These are phyloP conservation scores for Hypolimnas misippus DNA, from an alignment of 2,888 invertebrate genomes.

Conservation along the genomic window DNA sequence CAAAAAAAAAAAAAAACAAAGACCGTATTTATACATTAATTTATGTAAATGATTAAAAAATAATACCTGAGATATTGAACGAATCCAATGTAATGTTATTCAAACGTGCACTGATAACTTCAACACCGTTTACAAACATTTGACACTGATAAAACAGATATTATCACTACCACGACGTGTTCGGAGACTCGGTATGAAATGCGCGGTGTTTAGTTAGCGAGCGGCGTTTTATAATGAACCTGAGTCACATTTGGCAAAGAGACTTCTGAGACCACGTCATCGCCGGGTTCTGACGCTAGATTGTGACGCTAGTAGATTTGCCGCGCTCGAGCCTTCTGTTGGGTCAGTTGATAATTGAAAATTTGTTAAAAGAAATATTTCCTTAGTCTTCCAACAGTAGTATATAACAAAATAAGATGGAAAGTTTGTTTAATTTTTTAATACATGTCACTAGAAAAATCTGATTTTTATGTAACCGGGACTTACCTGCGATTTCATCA, in stretches of 20 bases:
- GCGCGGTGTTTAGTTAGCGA: slow-evolving; percentile 54
- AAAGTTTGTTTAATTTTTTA: too few relatives aligned
- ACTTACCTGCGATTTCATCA: not conserved
- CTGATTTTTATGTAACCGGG: not conserved
- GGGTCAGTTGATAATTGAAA: not conserved
- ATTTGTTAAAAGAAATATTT: not conserved
- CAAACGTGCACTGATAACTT: slow-evolving; percentile 56
- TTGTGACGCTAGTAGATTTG: slow-evolving; percentile 59
- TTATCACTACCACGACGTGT: slow-evolving; percentile 28
- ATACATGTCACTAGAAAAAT: not conserved
- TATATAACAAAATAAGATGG: too few relatives aligned
- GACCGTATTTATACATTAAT: too few relatives aligned
- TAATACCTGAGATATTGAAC: slow-evolving; percentile 32
- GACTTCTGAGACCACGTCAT: slow-evolving; percentile 66
- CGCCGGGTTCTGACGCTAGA: slow-evolving; percentile 60
- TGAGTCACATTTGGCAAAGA: slow-evolving; percentile 77
- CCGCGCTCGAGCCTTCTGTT: slow-evolving; percentile 37
- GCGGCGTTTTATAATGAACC: slow-evolving; percentile 68
- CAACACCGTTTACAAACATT: slow-evolving; percentile 70
- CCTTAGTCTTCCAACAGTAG: not conserved
- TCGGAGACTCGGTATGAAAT: slow-evolving; percentile 58
- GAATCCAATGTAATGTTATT: slow-evolving; percentile 62
- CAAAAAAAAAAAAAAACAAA: too few relatives aligned
- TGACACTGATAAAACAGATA: slow-evolving; percentile 43
- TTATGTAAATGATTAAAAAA: too few relatives aligned